Conservation (phyloP, 2,113 vertebrate genomes). For the Podiceps cristatus region DNA sequence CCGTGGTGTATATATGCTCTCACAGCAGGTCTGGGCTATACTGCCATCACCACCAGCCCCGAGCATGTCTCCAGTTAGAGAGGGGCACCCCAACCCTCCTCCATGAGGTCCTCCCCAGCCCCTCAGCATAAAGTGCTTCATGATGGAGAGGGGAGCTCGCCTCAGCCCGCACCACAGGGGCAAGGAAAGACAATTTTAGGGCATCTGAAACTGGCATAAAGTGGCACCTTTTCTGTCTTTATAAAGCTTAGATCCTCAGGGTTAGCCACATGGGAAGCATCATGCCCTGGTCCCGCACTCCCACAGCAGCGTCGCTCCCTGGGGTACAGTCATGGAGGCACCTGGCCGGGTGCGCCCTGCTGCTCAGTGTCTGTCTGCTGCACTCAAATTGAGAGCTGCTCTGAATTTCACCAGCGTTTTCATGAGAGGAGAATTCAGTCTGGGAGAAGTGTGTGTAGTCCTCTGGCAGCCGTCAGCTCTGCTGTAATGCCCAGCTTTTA, state of each 20-base stretch:
- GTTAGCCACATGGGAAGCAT: not conserved
- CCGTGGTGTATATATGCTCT: not conserved
- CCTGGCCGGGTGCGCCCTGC: fast-evolving
- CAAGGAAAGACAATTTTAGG: not conserved
- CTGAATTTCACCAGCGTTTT: not conserved
- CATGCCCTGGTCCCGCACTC: fast-evolving
- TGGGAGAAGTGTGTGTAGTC: fast-evolving
- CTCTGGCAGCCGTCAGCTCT: not conserved
- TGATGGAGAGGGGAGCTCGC: not conserved
- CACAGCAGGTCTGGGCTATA: not conserved
- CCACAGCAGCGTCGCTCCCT: fast-evolving
- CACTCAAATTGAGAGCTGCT: not conserved
- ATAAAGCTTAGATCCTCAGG: not conserved
- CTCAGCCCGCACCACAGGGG: fast-evolving
- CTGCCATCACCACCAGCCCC: fast-evolving
- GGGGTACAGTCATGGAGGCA: not conserved
- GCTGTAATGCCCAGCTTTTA: not conserved
- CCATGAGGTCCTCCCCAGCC: not conserved
- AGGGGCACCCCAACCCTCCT: not conserved
- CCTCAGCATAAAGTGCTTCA: fast-evolving
- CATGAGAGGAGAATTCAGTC: not conserved
- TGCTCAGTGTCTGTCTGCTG: not conserved
- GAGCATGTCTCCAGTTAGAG: not conserved
- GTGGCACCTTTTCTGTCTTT: not conserved
- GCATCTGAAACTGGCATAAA: not conserved